Evolutionary conservation across 2,888 invertebrate species (phyloP), one percentile per base, ranked within the genome.

Genomic region (Chrysodeixis includens): DNA sequence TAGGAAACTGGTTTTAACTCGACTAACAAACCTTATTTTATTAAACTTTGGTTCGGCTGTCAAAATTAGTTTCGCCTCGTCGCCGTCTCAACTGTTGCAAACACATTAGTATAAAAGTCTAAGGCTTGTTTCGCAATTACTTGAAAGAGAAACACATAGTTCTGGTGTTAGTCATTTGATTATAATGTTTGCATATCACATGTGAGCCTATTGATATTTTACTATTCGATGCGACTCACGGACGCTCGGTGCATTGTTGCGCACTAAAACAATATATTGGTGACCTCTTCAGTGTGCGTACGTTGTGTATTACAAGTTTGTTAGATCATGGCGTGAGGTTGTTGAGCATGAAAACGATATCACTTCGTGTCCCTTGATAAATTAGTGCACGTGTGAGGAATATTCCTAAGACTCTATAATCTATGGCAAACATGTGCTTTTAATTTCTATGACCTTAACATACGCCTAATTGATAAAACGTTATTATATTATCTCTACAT

Each of bases 141-240:
- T 26, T 66, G 56, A 57, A 63, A 66, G 58, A 59, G 57, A 57
- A 71, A 64, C 57, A 61, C 76, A 79, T 81, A 67, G 78, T 72
- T 70, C 55, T 49, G 0, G 51, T 54, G 51, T 81, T 77, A 82
- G 74, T 83, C 83, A 83, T 59, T 55, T 49, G 63, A 74, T 74
- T 72, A 73, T 76, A 75, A 71, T 70, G 70, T 66, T 76, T 70
- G 54, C 66, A 62, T 62, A 58, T 56, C 65, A 68, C 64, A 80
- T 79, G 71, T 66, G 66, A 65, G 74, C 57, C 63, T 66, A 69
- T 64, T 66, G 64, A 70, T 65, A 67, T 51, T 56, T 55, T 40
- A 56, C 51, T 73, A 59, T 75, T 66, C 74, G 78, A 84, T 81
- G 79, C 84, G 63, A 51, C 70, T 76, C 83, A 82, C 81, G 74